These are phyloP conservation scores for Petrocephalus zakoni DNA, from an alignment of 2,113 vertebrate genomes.

Conservation along the genomic window DNA sequence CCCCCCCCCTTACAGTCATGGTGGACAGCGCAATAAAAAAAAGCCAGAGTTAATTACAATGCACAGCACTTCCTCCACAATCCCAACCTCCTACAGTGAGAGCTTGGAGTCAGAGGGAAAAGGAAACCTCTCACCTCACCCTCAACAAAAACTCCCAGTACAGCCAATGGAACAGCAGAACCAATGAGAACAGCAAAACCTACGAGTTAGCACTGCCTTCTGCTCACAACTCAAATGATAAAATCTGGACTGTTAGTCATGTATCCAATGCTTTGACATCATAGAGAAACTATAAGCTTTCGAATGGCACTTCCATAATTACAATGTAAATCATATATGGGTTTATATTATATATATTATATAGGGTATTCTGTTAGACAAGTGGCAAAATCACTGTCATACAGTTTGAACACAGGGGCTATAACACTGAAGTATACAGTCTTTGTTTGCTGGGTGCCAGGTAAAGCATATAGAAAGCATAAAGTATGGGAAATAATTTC, in stretches of 20 bases:
- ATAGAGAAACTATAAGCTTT: not conserved
- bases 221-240: not conserved
- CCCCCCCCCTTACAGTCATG: not conserved
- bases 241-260: not conserved
- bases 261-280: not conserved
- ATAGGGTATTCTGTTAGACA: not conserved
- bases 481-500: not conserved
- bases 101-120: not conserved
- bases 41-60: not conserved
- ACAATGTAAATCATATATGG: not conserved
- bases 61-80: constrained; percentile 2
- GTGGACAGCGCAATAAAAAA: not conserved
- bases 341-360: too few relatives aligned
- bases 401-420: not conserved
- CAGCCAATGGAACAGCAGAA: not conserved
- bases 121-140: not conserved
- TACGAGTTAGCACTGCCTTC: not conserved
- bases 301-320: not conserved
- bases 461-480: not conserved
- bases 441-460: not conserved
- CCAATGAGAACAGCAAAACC: not conserved
- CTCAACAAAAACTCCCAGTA: not conserved
- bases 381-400: not conserved
- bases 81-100: not conserved
- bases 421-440: not conserved